Evolutionary conservation across 2,113 vertebrate genomes (phyloP).

Genomic region (Narcine bancroftii): DNA sequence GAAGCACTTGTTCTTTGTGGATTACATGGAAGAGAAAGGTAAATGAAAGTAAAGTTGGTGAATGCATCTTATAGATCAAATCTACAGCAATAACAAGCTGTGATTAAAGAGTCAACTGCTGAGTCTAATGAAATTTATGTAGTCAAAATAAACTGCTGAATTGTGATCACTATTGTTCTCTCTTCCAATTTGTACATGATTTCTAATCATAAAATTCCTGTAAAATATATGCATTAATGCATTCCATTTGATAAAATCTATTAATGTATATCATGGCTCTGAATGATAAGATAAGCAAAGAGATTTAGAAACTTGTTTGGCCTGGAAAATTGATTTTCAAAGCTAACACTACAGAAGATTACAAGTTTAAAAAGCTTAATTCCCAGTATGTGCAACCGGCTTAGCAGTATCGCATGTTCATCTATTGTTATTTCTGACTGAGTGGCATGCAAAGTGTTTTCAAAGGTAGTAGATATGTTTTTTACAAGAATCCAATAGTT

Average conservation of each 20-base stretch:
- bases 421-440: no score
- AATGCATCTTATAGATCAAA: not conserved
- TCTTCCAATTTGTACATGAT: not conserved
- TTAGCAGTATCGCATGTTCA: no score
- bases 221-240: not conserved
- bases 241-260: not conserved
- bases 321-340: not conserved
- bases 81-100: not conserved
- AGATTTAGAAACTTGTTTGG: not conserved
- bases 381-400: no score
- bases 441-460: no score
- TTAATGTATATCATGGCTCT: not conserved
- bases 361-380: not conserved
- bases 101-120: not conserved
- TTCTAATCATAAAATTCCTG: not conserved
- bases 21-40: not conserved
- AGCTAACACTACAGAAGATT: not conserved
- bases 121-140: not conserved
- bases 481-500: no score
- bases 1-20: not conserved
- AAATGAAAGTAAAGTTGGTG: not conserved
- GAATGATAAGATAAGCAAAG: not conserved
- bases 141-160: not conserved
- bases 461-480: no score
- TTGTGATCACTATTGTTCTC: not conserved